Conservation (phyloP, 1,140 invertebrate genomes). For the Anoplolepis gracilipes region DNA sequence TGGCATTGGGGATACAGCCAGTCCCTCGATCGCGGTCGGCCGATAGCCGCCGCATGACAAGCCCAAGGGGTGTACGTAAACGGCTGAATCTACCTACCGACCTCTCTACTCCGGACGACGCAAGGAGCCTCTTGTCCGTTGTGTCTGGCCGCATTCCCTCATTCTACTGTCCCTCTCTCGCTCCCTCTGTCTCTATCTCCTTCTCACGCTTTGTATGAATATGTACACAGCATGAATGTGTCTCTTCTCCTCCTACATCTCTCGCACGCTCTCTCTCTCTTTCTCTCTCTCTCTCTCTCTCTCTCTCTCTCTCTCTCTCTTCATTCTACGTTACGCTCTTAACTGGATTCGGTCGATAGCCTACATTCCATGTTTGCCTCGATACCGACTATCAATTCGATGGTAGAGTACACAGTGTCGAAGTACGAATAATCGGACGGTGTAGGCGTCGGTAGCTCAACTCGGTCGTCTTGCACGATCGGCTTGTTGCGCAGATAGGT, state of each 20-base stretch:
- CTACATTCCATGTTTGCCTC: slow-evolving; percentile 64
- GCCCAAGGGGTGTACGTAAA: slow-evolving; percentile 76
- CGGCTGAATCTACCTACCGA: slow-evolving; percentile 74
- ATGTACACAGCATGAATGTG: slow-evolving; percentile 38
- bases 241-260: slow-evolving; percentile 48
- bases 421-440: slow-evolving; percentile 54
- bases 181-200: neutral
- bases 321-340: slow-evolving; percentile 51
- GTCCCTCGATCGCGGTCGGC: slow-evolving; percentile 74
- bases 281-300: neutral
- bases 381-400: slow-evolving; percentile 63
- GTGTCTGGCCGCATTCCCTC: slow-evolving; percentile 50
- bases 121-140: slow-evolving; percentile 70
- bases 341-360: slow-evolving; percentile 68
- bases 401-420: slow-evolving; percentile 61
- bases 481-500: slow-evolving; percentile 10
- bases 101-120: slow-evolving; percentile 63
- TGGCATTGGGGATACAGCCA: slow-evolving; percentile 76
- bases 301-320: neutral
- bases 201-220: slow-evolving; percentile 6
- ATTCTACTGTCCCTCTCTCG: neutral
- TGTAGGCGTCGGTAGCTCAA: slow-evolving; percentile 4
- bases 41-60: slow-evolving; percentile 77
- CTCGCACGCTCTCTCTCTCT: neutral
- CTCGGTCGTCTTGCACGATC: neutral